phyloP scores from a whole-genome alignment of 2,888 invertebrate species.

The Drosophila anomalipes region DNA sequence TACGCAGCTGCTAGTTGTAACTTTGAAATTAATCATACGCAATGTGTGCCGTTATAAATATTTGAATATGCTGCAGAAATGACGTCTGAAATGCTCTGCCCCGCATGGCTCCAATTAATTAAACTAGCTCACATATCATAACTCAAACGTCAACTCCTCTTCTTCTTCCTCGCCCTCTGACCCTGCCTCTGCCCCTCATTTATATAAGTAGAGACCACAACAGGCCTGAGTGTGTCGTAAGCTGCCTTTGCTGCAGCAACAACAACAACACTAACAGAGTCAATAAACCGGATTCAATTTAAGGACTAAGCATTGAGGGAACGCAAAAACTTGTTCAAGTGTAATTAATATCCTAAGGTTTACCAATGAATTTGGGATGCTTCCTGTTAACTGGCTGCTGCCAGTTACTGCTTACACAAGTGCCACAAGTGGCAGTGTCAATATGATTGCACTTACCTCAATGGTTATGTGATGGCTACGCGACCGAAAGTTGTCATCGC shows the following conservation, averaged over 20 bases:
- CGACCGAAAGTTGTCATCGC: slow-evolving; percentile 87
- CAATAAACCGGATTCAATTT: slow-evolving; percentile 46
- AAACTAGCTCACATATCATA: slow-evolving; percentile 34
- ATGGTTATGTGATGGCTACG: slow-evolving; percentile 85
- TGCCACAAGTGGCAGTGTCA: slow-evolving; percentile 24
- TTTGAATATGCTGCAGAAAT: slow-evolving; percentile 7
- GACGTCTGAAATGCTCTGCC: slow-evolving; percentile 6
- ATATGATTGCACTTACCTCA: slow-evolving; percentile 82
- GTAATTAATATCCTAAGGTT: slow-evolving; percentile 59
- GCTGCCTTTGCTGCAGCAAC: slow-evolving; percentile 8
- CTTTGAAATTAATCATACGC: slow-evolving; percentile 46
- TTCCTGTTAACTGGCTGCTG: slow-evolving; percentile 10
- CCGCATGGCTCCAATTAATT: slow-evolving; percentile 46
- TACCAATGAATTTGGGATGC: slow-evolving; percentile 14
- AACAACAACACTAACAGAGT: slow-evolving; percentile 13
- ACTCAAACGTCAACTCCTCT: slow-evolving; percentile 28
- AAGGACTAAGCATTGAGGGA: slow-evolving; percentile 26
- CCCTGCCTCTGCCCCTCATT: background rate
- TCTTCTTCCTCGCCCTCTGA: rapidly evolving
- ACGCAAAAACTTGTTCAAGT: slow-evolving; percentile 39
- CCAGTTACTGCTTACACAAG: slow-evolving; percentile 1
- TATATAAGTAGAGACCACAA: background rate
- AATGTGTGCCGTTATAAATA: slow-evolving; percentile 28
- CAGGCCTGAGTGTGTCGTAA: background rate
- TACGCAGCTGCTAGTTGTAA: slow-evolving; percentile 11